A percentile compares a stretch with the other conserved stretches of the same genome.
Conservation (phyloP, 2,113 vertebrate species). For the Empidonax alnorum region DNA sequence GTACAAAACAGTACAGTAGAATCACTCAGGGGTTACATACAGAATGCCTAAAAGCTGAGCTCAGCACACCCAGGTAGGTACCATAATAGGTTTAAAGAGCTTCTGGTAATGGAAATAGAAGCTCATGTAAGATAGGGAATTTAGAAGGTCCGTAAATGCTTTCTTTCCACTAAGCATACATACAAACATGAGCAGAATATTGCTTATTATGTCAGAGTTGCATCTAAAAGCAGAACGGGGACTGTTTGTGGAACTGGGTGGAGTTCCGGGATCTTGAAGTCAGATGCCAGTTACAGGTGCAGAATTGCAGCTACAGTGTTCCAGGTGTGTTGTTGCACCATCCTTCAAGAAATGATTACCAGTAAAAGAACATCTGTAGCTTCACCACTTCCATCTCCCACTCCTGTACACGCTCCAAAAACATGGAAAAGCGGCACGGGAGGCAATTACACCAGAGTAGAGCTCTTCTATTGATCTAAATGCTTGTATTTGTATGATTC, state of each 20-base stretch:
- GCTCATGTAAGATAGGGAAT: background rate
- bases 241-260: background rate
- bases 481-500: background rate
- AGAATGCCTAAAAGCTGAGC: background rate
- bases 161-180: background rate
- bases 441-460: background rate
- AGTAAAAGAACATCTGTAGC: background rate
- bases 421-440: background rate
- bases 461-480: background rate
- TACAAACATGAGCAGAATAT: background rate
- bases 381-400: background rate
- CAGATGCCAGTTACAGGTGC: background rate
- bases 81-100: background rate
- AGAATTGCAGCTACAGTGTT: background rate
- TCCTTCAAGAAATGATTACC: background rate
- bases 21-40: background rate
- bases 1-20: background rate
- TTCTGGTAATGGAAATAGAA: background rate
- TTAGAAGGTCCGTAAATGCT: background rate
- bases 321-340: background rate
- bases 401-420: background rate
- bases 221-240: background rate
- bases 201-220: background rate
- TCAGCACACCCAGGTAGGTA: background rate
- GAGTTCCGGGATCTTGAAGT: background rate